These are phyloP conservation scores for Formicarius rufipectus DNA, from an alignment of 2,113 vertebrate genomes.

Conservation along the genomic window DNA sequence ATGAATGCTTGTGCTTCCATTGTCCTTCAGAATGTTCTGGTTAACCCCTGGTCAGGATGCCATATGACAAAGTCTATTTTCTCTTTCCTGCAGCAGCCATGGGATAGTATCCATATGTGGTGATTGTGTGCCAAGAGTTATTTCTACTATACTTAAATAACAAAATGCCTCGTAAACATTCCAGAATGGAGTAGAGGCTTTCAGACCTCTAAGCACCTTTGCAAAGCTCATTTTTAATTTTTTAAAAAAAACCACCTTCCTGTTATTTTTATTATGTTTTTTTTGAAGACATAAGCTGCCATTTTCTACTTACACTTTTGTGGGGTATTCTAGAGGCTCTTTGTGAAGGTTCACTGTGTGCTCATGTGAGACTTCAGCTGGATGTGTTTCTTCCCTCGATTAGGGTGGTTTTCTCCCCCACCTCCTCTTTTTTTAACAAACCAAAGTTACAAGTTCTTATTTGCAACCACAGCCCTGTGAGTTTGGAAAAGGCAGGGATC, in stretches of 20 bases:
- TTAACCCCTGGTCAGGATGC: neutral
- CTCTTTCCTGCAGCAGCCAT: neutral
- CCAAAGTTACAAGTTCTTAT: neutral
- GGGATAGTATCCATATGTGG: neutral
- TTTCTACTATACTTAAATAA: neutral
- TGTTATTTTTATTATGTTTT: neutral
- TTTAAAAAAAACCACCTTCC: neutral
- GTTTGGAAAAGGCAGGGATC: neutral
- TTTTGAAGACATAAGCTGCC: neutral
- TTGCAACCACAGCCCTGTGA: neutral
- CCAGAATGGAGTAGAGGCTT: neutral
- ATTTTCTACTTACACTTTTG: neutral
- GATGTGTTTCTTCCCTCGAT: neutral
- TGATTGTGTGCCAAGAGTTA: neutral
- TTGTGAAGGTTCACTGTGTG: neutral
- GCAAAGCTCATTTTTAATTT: neutral
- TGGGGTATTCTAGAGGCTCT: neutral
- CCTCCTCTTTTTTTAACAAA: neutral
- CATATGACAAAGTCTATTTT: neutral
- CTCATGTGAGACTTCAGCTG: neutral
- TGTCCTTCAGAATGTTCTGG: neutral
- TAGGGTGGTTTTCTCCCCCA: neutral
- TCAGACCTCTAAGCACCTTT: neutral
- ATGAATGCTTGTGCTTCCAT: neutral
- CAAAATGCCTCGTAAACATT: slow-evolving; percentile 19